Percentiles rank a stretch among this genome's conserved stretches.
phyloP scores from a whole-genome alignment of 2,888 invertebrate species.

The Temnothorax unifasciatus region DNA sequence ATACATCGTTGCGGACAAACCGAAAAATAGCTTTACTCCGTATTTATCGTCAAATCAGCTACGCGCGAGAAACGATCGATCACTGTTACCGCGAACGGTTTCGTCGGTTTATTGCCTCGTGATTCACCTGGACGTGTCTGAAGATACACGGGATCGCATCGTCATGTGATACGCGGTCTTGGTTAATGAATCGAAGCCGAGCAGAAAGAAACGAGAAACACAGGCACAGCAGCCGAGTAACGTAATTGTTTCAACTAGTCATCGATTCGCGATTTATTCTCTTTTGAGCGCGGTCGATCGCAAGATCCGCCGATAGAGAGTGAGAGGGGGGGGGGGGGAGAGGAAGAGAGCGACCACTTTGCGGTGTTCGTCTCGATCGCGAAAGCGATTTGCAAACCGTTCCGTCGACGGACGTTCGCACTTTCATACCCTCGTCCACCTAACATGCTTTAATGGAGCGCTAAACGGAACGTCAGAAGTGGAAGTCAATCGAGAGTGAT shows the following conservation, averaged over 20 bases:
- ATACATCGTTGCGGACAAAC: not conserved
- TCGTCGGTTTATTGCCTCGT: slow-evolving; percentile 10
- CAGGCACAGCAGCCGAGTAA: slow-evolving; percentile 36
- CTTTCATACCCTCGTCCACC: slow-evolving; percentile 28
- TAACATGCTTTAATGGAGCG: slow-evolving; percentile 47
- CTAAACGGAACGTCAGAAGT: slow-evolving; percentile 25
- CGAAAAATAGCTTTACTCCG: not conserved
- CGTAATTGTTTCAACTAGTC: slow-evolving; percentile 75
- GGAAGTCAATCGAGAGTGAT: slow-evolving; percentile 29
- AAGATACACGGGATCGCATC: slow-evolving; percentile 50
- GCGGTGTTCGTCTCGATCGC: slow-evolving; percentile 49
- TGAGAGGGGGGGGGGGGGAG: not conserved
- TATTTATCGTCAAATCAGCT: not conserved
- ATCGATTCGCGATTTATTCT: slow-evolving; percentile 73
- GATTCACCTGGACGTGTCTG: slow-evolving; percentile 15
- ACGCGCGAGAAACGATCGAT: slow-evolving; percentile 10
- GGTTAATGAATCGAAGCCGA: slow-evolving; percentile 41
- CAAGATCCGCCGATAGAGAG: not conserved
- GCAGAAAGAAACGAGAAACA: slow-evolving; percentile 16
- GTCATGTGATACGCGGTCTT: slow-evolving; percentile 52
- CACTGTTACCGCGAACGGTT: not conserved
- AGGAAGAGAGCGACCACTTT: slow-evolving; percentile 12
- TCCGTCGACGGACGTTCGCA: slow-evolving; percentile 19
- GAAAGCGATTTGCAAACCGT: slow-evolving; percentile 51
- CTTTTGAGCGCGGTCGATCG: slow-evolving; percentile 55